phyloP scores from a whole-genome alignment of 2,113 vertebrate species.

The Brachyhypopomus gauderio region DNA sequence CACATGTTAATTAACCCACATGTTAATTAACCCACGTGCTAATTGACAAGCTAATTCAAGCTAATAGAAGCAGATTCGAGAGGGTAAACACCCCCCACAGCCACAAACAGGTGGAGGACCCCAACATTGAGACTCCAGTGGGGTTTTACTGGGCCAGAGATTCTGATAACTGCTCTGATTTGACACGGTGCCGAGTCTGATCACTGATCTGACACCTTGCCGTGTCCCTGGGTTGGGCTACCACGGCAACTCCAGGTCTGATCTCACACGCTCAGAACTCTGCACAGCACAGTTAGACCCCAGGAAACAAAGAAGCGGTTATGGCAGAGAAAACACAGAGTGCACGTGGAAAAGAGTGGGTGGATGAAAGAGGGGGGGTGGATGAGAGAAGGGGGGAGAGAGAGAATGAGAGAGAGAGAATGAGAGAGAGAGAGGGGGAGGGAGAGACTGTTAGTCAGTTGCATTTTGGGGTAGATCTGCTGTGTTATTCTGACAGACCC shows the following conservation, averaged over 20 bases:
- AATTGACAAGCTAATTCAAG: no score
- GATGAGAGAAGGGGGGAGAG: conserved; percentile 31
- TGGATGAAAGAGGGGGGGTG: conserved; percentile 53
- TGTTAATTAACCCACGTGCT: no score
- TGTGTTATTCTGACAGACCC: conserved; percentile 68
- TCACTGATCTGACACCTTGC: no score
- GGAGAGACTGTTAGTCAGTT: conserved; percentile 51
- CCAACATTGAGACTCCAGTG: no score
- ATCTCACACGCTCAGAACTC: conserved; percentile 47
- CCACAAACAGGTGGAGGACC: no score
- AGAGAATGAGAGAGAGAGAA: conserved; percentile 51
- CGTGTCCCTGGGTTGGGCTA: conserved; percentile 11
- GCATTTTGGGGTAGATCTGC: conserved; percentile 50
- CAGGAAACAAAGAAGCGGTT: conserved; percentile 62
- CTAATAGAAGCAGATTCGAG: no score
- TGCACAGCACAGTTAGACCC: conserved; percentile 27
- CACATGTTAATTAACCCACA: no score
- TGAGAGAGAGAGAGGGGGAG: conserved; percentile 54
- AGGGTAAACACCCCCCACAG: no score
- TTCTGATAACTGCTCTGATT: neutral
- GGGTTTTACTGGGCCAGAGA: no score
- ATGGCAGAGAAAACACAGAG: conserved; percentile 47
- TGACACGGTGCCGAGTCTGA: neutral
- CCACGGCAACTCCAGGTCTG: conserved; percentile 42
- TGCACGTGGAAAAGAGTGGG: conserved; percentile 16